Base-by-base conservation (phyloP, 1,140 invertebrate species). In the Bombyx mandarina region DNA sequence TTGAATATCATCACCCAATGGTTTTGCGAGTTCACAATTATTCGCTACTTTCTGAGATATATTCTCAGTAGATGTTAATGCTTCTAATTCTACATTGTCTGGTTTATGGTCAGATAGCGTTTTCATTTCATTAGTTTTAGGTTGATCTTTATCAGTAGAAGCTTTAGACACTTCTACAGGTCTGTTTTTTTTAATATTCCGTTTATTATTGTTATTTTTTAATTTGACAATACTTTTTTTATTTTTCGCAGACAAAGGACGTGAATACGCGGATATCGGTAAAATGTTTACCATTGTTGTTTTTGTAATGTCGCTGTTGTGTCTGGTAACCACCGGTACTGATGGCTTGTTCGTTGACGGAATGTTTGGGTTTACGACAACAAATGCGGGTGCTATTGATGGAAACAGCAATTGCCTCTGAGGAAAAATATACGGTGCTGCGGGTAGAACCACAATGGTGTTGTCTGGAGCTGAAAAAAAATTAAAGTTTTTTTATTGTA, bases 231-330 rank as follows among this genome's bases (percentile, higher is more conserved):
- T 88, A 57, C 64, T 72, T 53, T 88, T 86, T 61, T 88, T 90
- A 26, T 56, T 69, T 67, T 77, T 83, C 46, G 69, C 67, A 58
- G 87, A 85, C 68, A 88, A 61, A 55, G 89, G 82, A 53, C 66
- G 79, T 8, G 88, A 88, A 62, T 93, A 89, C 18, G 92, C 91
- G 22, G 92, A 91, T 75, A 94, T 93, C 42, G 92, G 92, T 66
- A 93, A 89, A 82, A 93, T 93, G 75, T 93, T 93, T 3, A 91
- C 88, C 89, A 92, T 92, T 22, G 91, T 93, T 2, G 92, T 93
- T 77, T 78, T 87, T 42, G 84, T 87, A 44, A 79, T 77, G 57
- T 87, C 81, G 57, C 69, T 73, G 59, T 56, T 71, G 57, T 71
- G 80, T 71, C 81, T 82, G 57, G 71, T 80, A 43, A 85, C 61